Evolutionary conservation across 2,113 vertebrate genomes (phyloP).

Genomic region (Psophia crepitans): DNA sequence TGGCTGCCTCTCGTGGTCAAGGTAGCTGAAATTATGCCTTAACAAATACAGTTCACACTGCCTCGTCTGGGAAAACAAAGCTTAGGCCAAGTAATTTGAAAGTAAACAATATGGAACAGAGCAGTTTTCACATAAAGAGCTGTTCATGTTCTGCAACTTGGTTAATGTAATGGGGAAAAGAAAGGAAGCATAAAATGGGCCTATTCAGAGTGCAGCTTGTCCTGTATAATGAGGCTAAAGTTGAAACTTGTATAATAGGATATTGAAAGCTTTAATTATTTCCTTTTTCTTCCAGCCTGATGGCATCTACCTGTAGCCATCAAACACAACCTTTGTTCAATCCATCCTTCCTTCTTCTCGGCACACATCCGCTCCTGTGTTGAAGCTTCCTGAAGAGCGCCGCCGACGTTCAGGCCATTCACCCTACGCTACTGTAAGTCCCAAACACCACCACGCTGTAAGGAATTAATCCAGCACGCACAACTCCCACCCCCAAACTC

Average conservation of each 20-base stretch:
- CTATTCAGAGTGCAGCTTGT: neutral
- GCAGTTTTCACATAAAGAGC: neutral
- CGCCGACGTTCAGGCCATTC: neutral
- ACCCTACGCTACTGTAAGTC: accelerated
- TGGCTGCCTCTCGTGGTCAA: neutral
- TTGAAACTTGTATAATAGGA: neutral
- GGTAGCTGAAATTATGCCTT: neutral
- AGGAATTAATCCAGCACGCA: neutral
- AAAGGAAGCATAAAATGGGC: neutral
- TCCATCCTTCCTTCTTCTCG: neutral
- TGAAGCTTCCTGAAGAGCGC: neutral
- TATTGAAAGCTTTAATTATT: constrained; percentile 29
- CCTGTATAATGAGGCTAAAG: neutral
- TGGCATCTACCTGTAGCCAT: neutral
- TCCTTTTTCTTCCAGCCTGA: neutral
- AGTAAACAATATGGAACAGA: neutral
- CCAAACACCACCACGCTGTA: accelerated
- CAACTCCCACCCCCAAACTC: neutral
- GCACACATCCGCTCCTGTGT: accelerated
- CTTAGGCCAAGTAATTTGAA: neutral
- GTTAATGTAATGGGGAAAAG: neutral
- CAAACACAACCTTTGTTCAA: neutral
- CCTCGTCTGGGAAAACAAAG: neutral
- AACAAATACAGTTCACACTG: neutral
- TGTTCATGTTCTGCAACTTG: neutral